These are phyloP conservation scores for Cinclus mexicanus DNA, from an alignment of 2,113 vertebrate genomes.

Conservation along the genomic window DNA sequence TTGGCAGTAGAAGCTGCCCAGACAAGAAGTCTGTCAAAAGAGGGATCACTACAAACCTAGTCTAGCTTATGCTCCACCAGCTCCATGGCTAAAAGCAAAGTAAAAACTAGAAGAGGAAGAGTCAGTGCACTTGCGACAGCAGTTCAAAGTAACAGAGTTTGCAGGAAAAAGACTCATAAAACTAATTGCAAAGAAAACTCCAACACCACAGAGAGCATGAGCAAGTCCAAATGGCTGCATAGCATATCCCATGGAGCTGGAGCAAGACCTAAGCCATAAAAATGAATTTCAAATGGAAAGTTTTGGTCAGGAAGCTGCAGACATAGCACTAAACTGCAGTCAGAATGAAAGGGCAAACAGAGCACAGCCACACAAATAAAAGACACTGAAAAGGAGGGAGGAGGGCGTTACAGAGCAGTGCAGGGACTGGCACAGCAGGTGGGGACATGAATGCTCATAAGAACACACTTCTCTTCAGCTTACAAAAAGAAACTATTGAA, in stretches of 20 bases:
- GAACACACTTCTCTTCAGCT: background rate
- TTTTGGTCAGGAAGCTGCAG: background rate
- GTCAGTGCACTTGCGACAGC: background rate
- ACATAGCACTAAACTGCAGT: background rate
- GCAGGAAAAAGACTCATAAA: background rate
- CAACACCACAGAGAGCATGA: background rate
- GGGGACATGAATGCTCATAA: fast-evolving
- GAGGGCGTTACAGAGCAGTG: background rate
- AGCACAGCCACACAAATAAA: background rate
- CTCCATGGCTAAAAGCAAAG: background rate
- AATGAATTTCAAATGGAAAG: background rate
- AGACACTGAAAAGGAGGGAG: background rate
- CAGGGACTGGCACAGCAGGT: background rate
- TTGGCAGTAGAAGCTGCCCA: background rate
- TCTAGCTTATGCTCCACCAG: background rate
- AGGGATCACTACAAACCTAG: background rate
- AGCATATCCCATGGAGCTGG: background rate
- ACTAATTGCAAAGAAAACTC: background rate
- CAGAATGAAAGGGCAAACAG: background rate
- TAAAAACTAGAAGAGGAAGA: background rate
- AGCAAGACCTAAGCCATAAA: background rate
- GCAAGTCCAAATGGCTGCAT: background rate
- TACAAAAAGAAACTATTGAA: background rate
- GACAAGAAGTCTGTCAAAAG: background rate
- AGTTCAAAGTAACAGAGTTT: background rate